phyloP scores from a whole-genome alignment of 2,113 vertebrate genomes.

The Climacteris rufus region DNA sequence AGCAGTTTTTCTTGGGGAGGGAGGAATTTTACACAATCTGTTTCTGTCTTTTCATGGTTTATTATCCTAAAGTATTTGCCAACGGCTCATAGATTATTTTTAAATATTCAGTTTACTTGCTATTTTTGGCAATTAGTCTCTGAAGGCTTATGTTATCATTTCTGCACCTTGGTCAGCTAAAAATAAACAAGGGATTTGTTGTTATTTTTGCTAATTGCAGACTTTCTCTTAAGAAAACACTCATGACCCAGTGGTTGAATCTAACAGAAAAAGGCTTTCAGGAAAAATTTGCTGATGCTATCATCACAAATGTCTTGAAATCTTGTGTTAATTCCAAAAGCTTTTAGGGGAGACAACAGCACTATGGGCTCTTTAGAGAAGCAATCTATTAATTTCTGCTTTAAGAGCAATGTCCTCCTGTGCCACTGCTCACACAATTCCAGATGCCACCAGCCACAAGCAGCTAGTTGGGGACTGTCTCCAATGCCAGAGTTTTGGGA shows the following conservation, averaged over 20 bases:
- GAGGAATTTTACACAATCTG: accelerated
- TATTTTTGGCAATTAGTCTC: not conserved
- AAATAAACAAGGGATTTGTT: not conserved
- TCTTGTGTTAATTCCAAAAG: not conserved
- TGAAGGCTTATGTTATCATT: not conserved
- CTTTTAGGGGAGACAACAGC: not conserved
- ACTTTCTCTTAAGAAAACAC: not conserved
- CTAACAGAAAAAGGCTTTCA: not conserved
- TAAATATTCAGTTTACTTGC: not conserved
- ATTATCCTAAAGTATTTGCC: not conserved
- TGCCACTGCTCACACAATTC: not conserved
- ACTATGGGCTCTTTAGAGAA: not conserved
- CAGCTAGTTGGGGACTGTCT: not conserved
- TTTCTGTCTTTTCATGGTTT: not conserved
- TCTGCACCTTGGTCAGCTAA: not conserved
- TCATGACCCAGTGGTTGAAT: not conserved
- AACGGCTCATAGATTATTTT: not conserved
- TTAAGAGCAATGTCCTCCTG: not conserved
- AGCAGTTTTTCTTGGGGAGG: not conserved
- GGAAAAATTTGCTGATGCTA: not conserved
- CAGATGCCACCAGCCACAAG: not conserved
- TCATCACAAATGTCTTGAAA: not conserved
- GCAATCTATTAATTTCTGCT: not conserved
- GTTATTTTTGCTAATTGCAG: not conserved
- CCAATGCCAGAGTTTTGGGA: not conserved